Percentiles rank a stretch among this genome's conserved stretches.
These are phyloP conservation scores for Ptilonorhynchus violaceus DNA, from an alignment of 2,113 vertebrate genomes.

Conservation along the genomic window DNA sequence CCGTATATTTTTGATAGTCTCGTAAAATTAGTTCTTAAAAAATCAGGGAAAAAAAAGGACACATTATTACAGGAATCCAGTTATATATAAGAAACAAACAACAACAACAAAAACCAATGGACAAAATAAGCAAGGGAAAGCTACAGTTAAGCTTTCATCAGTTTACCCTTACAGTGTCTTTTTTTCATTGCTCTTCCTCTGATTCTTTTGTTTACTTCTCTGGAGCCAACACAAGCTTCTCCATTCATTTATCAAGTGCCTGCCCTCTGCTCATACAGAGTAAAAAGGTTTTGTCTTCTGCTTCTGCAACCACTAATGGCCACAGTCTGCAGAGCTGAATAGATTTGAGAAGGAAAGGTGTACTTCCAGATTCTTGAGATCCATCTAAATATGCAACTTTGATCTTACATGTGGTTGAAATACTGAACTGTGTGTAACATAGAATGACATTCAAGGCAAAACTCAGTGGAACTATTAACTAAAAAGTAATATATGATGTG, in stretches of 20 bases:
- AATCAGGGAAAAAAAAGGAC: accelerated
- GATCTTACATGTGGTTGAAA: slow-evolving; percentile 30
- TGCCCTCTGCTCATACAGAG: slow-evolving; percentile 52
- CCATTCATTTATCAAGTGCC: slow-evolving; percentile 65
- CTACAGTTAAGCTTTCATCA: not conserved
- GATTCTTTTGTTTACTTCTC: slow-evolving; percentile 38
- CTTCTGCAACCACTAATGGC: slow-evolving; percentile 64
- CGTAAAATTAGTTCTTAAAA: not conserved
- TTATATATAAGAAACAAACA: not conserved
- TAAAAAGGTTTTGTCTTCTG: slow-evolving; percentile 55
- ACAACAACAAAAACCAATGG: not conserved
- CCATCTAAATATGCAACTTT: slow-evolving; percentile 53
- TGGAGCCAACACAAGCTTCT: slow-evolving; percentile 17
- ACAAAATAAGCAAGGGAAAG: not conserved
- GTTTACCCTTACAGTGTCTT: not conserved
- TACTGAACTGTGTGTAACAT: slow-evolving; percentile 22
- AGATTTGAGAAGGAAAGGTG: slow-evolving; percentile 54
- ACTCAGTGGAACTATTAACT: slow-evolving; percentile 3
- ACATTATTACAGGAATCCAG: not conserved
- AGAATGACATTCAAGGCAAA: slow-evolving; percentile 33
- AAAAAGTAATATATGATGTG: not conserved
- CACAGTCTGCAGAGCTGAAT: slow-evolving; percentile 23
- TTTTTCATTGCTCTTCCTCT: not conserved
- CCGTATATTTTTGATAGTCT: not conserved
- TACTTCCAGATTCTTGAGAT: slow-evolving; percentile 65